These are phyloP conservation scores for Cotesia typhae DNA, from an alignment of 1,140 invertebrate genomes.

Conservation along the genomic window DNA sequence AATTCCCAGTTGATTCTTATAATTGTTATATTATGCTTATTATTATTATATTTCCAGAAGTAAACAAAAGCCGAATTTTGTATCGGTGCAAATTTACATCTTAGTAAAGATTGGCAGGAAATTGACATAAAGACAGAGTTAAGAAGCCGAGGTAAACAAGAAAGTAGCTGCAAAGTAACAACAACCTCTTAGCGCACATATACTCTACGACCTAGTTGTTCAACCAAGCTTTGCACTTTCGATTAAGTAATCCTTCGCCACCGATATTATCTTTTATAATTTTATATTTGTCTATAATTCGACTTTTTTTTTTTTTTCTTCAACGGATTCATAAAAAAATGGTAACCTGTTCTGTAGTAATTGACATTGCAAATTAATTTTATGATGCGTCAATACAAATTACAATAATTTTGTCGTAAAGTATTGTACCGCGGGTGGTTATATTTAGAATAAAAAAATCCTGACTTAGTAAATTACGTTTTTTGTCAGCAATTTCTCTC, in stretches of 20 bases:
- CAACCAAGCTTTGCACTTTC: slow-evolving; percentile 54
- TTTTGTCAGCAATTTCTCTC: too few relatives aligned
- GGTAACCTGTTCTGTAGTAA: not conserved
- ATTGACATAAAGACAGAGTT: slow-evolving; percentile 1
- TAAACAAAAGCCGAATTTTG: not conserved
- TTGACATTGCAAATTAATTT: too few relatives aligned
- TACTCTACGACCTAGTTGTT: slow-evolving; percentile 53
- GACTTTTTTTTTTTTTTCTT: not conserved
- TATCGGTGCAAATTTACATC: not conserved
- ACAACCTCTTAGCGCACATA: slow-evolving; percentile 15
- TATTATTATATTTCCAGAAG: not conserved
- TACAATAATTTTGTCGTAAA: not conserved
- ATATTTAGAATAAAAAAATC: not conserved
- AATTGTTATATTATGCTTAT: not conserved
- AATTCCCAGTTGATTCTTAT: not conserved
- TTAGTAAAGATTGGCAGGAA: slow-evolving; percentile 3
- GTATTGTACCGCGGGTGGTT: slow-evolving; percentile 3
- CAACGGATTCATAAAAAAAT: not conserved
- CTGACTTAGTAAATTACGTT: too few relatives aligned
- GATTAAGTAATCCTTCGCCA: slow-evolving; percentile 54
- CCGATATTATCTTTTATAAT: slow-evolving; percentile 27
- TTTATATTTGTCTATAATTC: slow-evolving; percentile 14
- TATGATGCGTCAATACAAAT: too few relatives aligned
- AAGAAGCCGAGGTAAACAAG: slow-evolving; percentile 14
- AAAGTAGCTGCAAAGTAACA: slow-evolving; percentile 11